These are phyloP conservation scores for Heterotis niloticus DNA, from an alignment of 2,113 vertebrate species.

Conservation along the genomic window DNA sequence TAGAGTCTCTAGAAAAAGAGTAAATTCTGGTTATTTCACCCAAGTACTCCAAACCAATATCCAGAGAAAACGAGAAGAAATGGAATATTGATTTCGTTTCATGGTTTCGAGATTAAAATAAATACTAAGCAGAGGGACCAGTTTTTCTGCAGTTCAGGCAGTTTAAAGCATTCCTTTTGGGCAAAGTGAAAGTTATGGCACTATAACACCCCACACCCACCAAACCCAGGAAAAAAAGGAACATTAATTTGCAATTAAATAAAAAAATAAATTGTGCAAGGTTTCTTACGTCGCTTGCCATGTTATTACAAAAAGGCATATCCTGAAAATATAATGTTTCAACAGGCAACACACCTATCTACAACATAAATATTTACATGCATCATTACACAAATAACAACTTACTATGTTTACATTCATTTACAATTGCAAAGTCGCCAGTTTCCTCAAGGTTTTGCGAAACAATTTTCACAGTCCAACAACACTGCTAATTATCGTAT, in stretches of 20 bases:
- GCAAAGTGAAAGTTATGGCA: slow-evolving; percentile 68
- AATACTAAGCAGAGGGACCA: too few relatives aligned
- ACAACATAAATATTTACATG: slow-evolving; percentile 83
- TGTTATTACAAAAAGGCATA: slow-evolving; percentile 85
- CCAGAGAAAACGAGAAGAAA: neutral
- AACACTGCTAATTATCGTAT: slow-evolving; percentile 73
- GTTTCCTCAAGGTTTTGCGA: slow-evolving; percentile 67
- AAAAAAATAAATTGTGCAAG: slow-evolving; percentile 70
- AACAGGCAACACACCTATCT: slow-evolving; percentile 75
- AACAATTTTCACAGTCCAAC: slow-evolving; percentile 74
- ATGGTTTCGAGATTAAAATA: too few relatives aligned
- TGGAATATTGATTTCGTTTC: neutral
- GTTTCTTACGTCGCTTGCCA: slow-evolving; percentile 74
- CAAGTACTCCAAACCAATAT: neutral
- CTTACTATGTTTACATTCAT: slow-evolving; percentile 65
- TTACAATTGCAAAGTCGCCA: slow-evolving; percentile 74
- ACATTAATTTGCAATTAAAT: slow-evolving; percentile 70
- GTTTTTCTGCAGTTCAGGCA: neutral
- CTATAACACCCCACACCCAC: slow-evolving; percentile 30
- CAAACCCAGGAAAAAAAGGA: slow-evolving; percentile 27
- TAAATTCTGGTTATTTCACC: neutral
- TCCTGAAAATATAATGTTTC: slow-evolving; percentile 80
- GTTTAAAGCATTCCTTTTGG: slow-evolving; percentile 20
- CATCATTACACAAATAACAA: slow-evolving; percentile 69
- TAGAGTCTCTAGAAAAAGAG: neutral